Evolutionary conservation across 2,797 vertebrate species (phyloP).

Genomic region (Cirrhinus mrigala): DNA sequence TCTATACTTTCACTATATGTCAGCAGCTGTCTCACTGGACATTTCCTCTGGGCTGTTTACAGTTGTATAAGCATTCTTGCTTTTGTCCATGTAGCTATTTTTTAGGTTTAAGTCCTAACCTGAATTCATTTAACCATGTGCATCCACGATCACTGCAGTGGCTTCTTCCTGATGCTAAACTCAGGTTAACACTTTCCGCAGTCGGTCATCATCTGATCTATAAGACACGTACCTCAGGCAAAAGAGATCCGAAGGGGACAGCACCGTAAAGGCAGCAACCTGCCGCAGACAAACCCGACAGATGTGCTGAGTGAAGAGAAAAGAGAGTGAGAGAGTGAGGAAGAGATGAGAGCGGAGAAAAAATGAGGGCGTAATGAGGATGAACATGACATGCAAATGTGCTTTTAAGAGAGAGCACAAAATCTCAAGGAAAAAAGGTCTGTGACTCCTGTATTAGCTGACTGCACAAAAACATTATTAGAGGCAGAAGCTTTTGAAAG

Average conservation of each 20-base stretch:
- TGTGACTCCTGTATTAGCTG: slow-evolving; percentile 44
- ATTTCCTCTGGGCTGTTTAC: neutral
- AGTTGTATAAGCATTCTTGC: neutral
- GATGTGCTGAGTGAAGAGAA: slow-evolving; percentile 46
- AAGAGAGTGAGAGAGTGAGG: neutral
- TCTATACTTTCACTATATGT: neutral
- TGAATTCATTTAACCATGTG: neutral
- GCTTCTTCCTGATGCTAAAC: neutral
- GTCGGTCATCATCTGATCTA: slow-evolving; percentile 32
- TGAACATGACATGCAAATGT: slow-evolving; percentile 41
- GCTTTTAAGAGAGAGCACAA: slow-evolving; percentile 53
- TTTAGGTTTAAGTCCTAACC: neutral
- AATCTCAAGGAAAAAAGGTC: slow-evolving; percentile 50
- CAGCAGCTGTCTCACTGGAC: neutral
- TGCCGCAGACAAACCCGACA: slow-evolving; percentile 32
- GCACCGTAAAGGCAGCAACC: neutral
- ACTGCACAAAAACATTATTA: slow-evolving; percentile 36
- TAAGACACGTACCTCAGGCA: slow-evolving; percentile 41
- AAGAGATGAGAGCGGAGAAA: slow-evolving; percentile 45
- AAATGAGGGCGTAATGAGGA: slow-evolving; percentile 36
- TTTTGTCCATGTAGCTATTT: neutral
- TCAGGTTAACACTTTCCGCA: slow-evolving; percentile 46
- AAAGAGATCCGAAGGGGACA: slow-evolving; percentile 22
- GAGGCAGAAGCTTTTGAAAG: neutral
- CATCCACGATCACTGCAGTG: neutral